Evolutionary conservation across 2,888 invertebrate genomes (phyloP), one percentile per base, ranked within the genome.

Genomic region (Protodeltote pygarga): DNA sequence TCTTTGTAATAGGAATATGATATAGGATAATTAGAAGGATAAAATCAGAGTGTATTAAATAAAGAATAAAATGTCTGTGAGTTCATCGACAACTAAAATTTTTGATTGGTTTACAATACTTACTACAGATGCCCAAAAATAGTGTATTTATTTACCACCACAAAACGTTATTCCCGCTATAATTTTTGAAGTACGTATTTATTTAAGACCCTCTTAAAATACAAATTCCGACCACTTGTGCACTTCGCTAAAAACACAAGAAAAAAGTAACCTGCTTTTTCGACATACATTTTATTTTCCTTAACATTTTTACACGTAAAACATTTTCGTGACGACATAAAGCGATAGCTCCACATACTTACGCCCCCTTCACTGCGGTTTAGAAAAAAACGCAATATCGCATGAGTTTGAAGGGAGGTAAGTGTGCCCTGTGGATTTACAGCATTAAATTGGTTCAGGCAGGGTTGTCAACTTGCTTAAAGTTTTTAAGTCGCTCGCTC

Each of bases 351-450:
- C 64, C 59, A 69, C 69, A 64, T 64, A 68, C 72, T 65, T 62
- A 65, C 63, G 60, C 71, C 72, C 80, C 81, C 81, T 77, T 77
- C 71, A 72, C 66, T 86, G 88, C 71, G 86, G 87, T 85, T 83
- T 73, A 79, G 77, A 68, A 85, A 85, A 87, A 90, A 90, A 89
- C 86, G 90, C 88, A 91, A 92, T 91, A 91, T 89, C 79, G 87
- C 87, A 89, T 88, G 87, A 85, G 83, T 84, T 85, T 77, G 76
- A 77, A 85, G 86, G 89, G 88, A 87, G 77, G 85, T 85, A 86
- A 89, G 88, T 89, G 83, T 88, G 79, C 89, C 88, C 90, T 75
- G 81, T 85, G 89, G 91, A 90, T 89, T 90, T 89, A 83, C 87
- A 85, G 82, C 81, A 83, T 89, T 85, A 89, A 87, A 91, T 88